Base-by-base conservation (phyloP, 2,888 invertebrate species). In the Epinotia bilunana region DNA sequence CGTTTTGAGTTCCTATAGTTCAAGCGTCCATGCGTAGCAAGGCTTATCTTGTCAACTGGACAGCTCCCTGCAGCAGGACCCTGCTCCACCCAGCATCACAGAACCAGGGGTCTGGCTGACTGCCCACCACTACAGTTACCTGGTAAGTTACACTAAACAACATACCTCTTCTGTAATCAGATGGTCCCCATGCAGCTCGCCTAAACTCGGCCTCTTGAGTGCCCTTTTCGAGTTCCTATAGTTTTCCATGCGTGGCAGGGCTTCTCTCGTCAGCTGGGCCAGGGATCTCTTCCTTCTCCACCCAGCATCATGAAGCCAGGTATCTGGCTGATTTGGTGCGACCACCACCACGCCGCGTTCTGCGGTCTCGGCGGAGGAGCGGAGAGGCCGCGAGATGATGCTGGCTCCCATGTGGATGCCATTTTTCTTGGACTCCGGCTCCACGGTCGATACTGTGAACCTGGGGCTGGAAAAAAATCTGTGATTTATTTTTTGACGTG, bases 1-100 rank as follows among this genome's bases (percentile, higher is more conserved):
- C 97, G 94, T 83, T 96, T 96, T 0, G 97, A 96, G 86, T 96
- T 96, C 84, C 97, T 95, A 86, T 98, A 98, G 87, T 98, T 97
- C 85, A 28, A 28, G 23, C 23, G 23, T 98, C 97, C 90, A 97
- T 94, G 74, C 97, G 93, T 0, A 98, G 98, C 55, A 98, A 87
- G 1, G 97, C 96, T 88, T 98, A 98, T 81, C 96, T 95, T 0
- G 97, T 96, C 74, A 97, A 91, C 81, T 96, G 96, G 1, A 95
- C 39, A 95, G 88, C 81, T 95, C 95, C 76, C 95, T 85, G 33
- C 91, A n/a, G n/a, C n/a, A n/a, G n/a, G n/a, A n/a, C n/a, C n/a
- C n/a, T n/a, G n/a, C n/a, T n/a, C 83, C 90, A 93, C 18, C 92
- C 92, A 0, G 91, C 91, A 65, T 94, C 94, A 60, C 92, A 92